Conservation (phyloP, 2,888 invertebrate genomes). For the Vandiemenella viatica region DNA sequence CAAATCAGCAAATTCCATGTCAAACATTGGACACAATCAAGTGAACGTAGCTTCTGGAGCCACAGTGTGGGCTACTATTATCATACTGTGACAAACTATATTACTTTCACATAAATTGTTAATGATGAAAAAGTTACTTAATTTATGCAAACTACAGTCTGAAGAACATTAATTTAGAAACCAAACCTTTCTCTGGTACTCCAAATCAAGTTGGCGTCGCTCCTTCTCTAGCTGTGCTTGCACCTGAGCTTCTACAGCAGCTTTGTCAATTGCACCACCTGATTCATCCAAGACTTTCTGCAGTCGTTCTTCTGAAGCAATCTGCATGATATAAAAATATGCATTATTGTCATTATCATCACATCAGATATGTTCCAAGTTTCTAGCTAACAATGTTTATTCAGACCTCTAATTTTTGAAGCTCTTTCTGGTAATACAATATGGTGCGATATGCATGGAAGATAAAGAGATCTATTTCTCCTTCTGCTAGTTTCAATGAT, state of each 20-base stretch:
- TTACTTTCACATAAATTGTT: background rate
- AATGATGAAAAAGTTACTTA: background rate
- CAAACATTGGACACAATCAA: too few species aligned
- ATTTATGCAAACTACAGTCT: background rate
- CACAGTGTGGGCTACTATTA: too few species aligned
- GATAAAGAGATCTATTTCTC: constrained; percentile 62
- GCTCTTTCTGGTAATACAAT: constrained; percentile 58
- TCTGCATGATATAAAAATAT: constrained; percentile 10
- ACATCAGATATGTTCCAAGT: too few species aligned
- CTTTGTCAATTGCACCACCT: constrained; percentile 38
- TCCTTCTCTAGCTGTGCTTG: constrained; percentile 56
- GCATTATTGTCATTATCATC: too few species aligned
- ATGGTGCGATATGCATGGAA: constrained; percentile 64
- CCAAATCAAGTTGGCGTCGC: constrained; percentile 44
- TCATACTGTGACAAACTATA: too few species aligned
- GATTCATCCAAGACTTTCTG: constrained; percentile 46
- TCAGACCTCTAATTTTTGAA: constrained; percentile 56
- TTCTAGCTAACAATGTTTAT: too few species aligned
- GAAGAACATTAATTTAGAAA: background rate
- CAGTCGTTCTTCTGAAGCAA: constrained; percentile 24
- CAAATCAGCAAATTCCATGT: too few species aligned
- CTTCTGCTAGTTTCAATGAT: constrained; percentile 41
- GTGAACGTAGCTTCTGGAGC: too few species aligned
- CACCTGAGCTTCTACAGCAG: constrained; percentile 35
- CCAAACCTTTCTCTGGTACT: constrained; percentile 55